A percentile compares a stretch with the other conserved stretches of the same genome.
Evolutionary conservation across 2,113 vertebrate species (phyloP).

Genomic region (Eonycteris spelaea): DNA sequence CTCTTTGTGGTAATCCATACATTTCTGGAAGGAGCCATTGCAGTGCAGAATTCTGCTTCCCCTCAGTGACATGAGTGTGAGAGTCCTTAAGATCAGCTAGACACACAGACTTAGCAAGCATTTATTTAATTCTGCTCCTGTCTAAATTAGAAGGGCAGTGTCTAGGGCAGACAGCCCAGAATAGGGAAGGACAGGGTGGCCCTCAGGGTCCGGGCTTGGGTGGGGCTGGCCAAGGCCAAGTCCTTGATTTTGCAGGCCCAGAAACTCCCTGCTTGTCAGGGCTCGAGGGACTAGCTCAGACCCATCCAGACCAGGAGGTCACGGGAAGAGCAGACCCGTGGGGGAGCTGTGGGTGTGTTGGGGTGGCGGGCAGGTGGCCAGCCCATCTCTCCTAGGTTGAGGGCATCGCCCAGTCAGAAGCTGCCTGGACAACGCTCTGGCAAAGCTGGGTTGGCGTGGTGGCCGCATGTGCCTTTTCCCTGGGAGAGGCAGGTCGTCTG

Average conservation of each 20-base stretch:
- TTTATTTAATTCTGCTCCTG: neutral
- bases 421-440: neutral
- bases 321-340: accelerated
- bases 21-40: neutral
- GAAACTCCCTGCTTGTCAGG: neutral
- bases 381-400: neutral
- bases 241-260: neutral
- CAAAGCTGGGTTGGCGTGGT: no score
- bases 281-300: neutral
- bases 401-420: neutral
- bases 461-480: accelerated
- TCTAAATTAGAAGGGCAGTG: neutral
- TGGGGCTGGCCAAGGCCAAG: neutral
- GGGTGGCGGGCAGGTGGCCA: neutral
- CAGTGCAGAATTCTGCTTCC: neutral
- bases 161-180: neutral
- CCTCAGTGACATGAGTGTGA: neutral
- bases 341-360: accelerated
- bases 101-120: no score
- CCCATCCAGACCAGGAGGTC: neutral
- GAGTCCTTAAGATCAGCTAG: neutral
- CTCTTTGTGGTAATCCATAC: neutral
- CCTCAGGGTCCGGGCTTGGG: neutral
- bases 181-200: no score
- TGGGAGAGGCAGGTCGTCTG: no score